These are phyloP conservation scores for Laodelphax striatellus DNA, from an alignment of 1,140 invertebrate species.

Conservation along the genomic window DNA sequence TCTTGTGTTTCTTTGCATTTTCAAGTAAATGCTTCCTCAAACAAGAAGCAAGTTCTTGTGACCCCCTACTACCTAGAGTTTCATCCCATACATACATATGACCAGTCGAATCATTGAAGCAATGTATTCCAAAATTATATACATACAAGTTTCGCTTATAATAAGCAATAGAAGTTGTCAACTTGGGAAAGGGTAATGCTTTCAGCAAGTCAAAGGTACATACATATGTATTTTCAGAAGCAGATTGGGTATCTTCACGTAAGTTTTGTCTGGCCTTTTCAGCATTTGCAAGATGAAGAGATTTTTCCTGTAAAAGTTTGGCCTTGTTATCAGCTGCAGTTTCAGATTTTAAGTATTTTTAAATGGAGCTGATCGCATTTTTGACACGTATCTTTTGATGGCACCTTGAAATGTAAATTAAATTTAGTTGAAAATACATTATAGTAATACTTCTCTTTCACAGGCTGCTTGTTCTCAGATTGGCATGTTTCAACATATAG, in stretches of 20 bases:
- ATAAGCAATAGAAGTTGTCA: constrained; percentile 23
- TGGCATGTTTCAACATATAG: constrained; percentile 32
- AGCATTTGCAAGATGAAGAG: constrained; percentile 18
- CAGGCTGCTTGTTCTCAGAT: constrained; percentile 28
- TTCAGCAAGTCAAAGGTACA: constrained; percentile 21
- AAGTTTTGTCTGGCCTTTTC: constrained; percentile 14
- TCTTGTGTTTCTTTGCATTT: constrained; percentile 14
- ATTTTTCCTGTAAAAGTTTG: constrained; percentile 15
- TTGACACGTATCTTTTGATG: constrained; percentile 26
- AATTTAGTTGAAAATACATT: constrained; percentile 37
- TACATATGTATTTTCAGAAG: constrained; percentile 17
- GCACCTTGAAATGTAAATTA: constrained; percentile 36
- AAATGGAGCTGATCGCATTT: no score
- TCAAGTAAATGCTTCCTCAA: constrained; percentile 19
- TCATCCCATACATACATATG: constrained; percentile 24
- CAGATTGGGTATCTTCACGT: constrained; percentile 13
- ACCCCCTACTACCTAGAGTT: constrained; percentile 21
- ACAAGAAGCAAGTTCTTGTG: constrained; percentile 23
- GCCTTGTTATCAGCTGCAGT: no score
- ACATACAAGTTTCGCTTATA: constrained; percentile 24
- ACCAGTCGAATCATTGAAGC: constrained; percentile 14
- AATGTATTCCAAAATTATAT: constrained; percentile 21
- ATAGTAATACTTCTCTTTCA: constrained; percentile 38
- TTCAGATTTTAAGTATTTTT: no score
- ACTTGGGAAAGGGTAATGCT: constrained; percentile 21